Conservation (phyloP, 2,888 invertebrate genomes). For the Ramazzottius varieornatus region DNA sequence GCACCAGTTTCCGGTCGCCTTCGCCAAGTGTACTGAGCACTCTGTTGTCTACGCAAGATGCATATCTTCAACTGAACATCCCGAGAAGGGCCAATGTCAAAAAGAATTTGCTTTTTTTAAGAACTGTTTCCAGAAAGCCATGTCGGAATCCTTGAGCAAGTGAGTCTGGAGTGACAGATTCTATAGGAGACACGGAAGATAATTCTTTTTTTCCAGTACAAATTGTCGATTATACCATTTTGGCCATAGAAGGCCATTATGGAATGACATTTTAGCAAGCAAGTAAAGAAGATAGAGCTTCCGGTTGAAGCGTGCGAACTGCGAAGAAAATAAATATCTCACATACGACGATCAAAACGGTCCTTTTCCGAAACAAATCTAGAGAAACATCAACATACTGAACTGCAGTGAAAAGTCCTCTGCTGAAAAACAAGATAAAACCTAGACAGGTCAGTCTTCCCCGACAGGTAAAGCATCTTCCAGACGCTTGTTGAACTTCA, state of each 20-base stretch:
- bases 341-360: no score
- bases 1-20: background rate
- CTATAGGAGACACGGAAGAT: no score
- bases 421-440: background rate
- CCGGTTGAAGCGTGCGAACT: no score
- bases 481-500: slow-evolving; percentile 72
- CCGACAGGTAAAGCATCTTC: slow-evolving; percentile 96
- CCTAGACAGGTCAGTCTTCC: slow-evolving; percentile 56
- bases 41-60: background rate
- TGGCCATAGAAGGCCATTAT: no score
- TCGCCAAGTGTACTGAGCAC: background rate
- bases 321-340: no score
- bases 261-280: no score
- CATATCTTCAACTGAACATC: background rate
- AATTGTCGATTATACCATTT: no score
- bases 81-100: background rate
- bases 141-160: background rate
- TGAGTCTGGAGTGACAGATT: background rate
- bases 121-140: background rate
- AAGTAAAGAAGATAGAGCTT: no score
- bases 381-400: no score
- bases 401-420: no score
- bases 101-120: background rate
- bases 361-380: no score
- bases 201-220: no score